Conservation (phyloP, 1,140 invertebrate genomes). For the Megalonaias nervosa region DNA sequence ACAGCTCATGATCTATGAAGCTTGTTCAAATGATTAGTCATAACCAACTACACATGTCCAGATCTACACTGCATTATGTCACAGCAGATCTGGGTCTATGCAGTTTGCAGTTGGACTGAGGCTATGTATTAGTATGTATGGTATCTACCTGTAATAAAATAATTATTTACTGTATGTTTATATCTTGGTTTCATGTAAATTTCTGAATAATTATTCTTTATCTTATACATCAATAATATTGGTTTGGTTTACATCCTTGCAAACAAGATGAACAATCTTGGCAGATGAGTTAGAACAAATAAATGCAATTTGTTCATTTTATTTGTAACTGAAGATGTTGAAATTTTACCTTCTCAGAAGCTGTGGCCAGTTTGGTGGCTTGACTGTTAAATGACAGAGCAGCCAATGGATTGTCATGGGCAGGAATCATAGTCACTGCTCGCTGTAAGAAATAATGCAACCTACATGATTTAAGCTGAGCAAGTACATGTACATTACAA, state of each 20-base stretch:
- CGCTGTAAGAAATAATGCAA: slow-evolving; percentile 77
- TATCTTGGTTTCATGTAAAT: no score
- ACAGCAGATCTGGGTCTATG: no score
- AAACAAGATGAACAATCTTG: background rate
- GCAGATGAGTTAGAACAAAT: background rate
- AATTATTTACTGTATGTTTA: no score
- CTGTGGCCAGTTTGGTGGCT: slow-evolving; percentile 91
- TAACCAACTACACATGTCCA: no score
- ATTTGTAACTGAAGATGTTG: background rate
- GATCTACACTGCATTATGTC: no score
- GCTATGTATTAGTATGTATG: no score
- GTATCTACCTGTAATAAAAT: no score
- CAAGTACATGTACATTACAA: background rate
- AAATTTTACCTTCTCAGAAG: slow-evolving; percentile 79
- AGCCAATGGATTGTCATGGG: slow-evolving; percentile 96
- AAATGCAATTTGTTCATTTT: background rate
- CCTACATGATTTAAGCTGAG: background rate
- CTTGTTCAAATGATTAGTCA: no score
- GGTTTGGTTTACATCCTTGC: background rate
- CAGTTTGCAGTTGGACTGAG: no score
- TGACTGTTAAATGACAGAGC: slow-evolving; percentile 93
- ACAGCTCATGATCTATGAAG: no score
- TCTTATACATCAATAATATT: no score
- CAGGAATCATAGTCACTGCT: slow-evolving; percentile 96
- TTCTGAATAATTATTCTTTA: no score